These are phyloP conservation scores for Danaus chrysippus DNA, from an alignment of 2,888 invertebrate species.

Conservation along the genomic window DNA sequence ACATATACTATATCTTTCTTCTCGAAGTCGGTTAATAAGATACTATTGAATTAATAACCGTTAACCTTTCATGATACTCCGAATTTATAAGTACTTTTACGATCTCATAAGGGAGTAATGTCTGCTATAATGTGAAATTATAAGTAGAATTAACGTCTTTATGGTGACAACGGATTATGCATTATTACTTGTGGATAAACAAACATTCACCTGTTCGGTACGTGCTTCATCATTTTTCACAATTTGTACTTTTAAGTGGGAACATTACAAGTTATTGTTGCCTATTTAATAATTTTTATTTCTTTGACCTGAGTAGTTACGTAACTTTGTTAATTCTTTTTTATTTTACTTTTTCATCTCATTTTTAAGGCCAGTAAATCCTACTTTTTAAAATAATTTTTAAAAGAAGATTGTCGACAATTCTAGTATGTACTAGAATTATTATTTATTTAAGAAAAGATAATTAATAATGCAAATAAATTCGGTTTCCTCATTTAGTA, in stretches of 20 bases:
- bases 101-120: conserved; percentile 46
- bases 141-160: conserved; percentile 39
- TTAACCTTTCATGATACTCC: background rate
- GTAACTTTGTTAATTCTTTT: too few relatives aligned
- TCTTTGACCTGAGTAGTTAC: too few relatives aligned
- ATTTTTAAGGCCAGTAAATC: too few relatives aligned
- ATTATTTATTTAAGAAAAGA: too few relatives aligned
- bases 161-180: conserved; percentile 35
- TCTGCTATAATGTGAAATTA: conserved; percentile 33
- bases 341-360: too few relatives aligned
- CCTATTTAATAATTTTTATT: background rate
- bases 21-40: background rate
- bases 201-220: conserved; percentile 2
- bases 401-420: too few relatives aligned
- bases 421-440: too few relatives aligned
- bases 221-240: background rate
- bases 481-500: too few relatives aligned
- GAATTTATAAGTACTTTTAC: conserved; percentile 38
- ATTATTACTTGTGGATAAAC: conserved; percentile 21
- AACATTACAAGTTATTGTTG: background rate
- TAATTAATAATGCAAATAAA: too few relatives aligned
- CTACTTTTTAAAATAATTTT: too few relatives aligned
- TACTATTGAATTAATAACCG: conserved; percentile 18
- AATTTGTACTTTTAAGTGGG: background rate
- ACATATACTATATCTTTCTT: background rate